phyloP scores from a whole-genome alignment of 1,140 invertebrate species.

The Tribolium castaneum region DNA sequence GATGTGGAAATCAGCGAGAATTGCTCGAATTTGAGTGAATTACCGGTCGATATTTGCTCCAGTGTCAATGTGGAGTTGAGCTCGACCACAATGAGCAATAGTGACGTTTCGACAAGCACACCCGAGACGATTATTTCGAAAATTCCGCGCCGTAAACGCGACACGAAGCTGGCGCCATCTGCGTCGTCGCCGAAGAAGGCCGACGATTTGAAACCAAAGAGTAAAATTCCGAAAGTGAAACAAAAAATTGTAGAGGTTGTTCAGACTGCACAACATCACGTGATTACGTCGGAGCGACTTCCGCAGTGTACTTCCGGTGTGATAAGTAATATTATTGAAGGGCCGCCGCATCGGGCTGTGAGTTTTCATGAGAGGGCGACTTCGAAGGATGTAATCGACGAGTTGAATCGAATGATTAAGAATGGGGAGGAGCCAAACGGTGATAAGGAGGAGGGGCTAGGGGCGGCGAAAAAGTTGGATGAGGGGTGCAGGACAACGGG shows the following conservation, averaged over 20 bases:
- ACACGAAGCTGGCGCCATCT: conserved; percentile 57
- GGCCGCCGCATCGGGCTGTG: conserved; percentile 65
- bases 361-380: conserved; percentile 79
- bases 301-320: conserved; percentile 57
- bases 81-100: conserved; percentile 5
- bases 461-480: conserved; percentile 66
- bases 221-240: conserved; percentile 55
- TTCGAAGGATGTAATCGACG: conserved; percentile 81
- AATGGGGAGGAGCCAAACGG: conserved; percentile 66
- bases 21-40: conserved; percentile 60
- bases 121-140: conserved; percentile 69
- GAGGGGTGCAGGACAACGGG: conserved; percentile 76
- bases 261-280: conserved; percentile 50
- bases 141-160: conserved; percentile 58
- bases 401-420: conserved; percentile 79
- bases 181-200: conserved; percentile 59
- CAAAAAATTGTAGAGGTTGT: conserved; percentile 55
- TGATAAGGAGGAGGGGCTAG: conserved; percentile 56
- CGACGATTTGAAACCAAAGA: conserved; percentile 62
- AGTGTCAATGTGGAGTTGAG: conserved; percentile 60
- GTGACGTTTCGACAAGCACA: conserved; percentile 64
- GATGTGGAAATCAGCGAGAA: conserved; percentile 62
- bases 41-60: conserved; percentile 62
- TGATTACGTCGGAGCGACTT: conserved; percentile 59
- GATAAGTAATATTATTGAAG: conserved; percentile 64